Percentiles rank a stretch among this genome's conserved stretches.
Conservation (phyloP, 2,113 vertebrate genomes). For the Raphicerus campestris region DNA sequence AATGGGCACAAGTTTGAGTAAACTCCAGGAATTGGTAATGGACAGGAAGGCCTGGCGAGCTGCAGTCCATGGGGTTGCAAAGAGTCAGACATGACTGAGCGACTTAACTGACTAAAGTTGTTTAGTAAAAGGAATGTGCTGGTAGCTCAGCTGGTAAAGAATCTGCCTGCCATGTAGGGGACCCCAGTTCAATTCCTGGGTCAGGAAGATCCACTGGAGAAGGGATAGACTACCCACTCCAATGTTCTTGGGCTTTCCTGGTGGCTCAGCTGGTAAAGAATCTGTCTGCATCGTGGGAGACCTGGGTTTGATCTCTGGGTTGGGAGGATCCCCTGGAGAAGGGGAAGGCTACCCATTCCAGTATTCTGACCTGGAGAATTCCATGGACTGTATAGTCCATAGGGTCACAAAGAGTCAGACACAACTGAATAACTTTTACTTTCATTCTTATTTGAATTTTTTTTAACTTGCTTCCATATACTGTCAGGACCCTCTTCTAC, state of each 20-base stretch:
- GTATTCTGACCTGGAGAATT: background rate
- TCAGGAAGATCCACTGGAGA: background rate
- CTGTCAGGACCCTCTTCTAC: background rate
- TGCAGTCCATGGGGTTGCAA: background rate
- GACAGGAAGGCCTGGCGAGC: background rate
- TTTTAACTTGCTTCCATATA: background rate
- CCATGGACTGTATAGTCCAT: background rate
- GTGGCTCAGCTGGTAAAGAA: background rate
- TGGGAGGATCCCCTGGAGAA: background rate
- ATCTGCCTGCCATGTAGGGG: background rate
- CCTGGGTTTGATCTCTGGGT: background rate
- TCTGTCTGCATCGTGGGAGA: background rate
- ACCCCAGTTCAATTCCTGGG: background rate
- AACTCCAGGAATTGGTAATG: background rate
- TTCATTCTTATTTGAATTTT: background rate
- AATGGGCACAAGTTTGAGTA: background rate
- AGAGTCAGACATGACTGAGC: background rate
- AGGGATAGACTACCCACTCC: background rate
- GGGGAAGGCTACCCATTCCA: background rate
- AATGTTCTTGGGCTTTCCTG: background rate
- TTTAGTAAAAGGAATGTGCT: no score
- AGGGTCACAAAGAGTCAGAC: accelerated
- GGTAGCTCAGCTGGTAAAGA: background rate
- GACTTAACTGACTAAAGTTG: no score
- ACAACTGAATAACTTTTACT: background rate